Percentiles rank a stretch among this genome's conserved stretches.
phyloP scores from a whole-genome alignment of 2,888 invertebrate species.

The Phaedon cochleariae region DNA sequence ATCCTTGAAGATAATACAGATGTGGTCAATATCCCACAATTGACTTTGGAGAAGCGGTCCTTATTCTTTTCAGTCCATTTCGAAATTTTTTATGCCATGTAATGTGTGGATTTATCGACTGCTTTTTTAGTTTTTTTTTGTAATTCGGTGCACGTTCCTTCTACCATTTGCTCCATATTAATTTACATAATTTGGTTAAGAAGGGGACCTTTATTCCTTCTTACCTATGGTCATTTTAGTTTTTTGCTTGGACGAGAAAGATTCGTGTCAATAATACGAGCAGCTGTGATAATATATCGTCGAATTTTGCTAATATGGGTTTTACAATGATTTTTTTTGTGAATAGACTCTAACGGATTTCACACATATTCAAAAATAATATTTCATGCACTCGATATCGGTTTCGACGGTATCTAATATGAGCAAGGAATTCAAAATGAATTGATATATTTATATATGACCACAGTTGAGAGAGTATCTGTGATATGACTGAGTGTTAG shows the following conservation, averaged over 20 bases:
- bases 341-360: too few species aligned
- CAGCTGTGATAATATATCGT: not conserved
- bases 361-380: too few species aligned
- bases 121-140: constrained; percentile 10
- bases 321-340: too few species aligned
- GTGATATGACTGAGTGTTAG: too few species aligned
- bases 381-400: too few species aligned
- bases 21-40: constrained; percentile 33
- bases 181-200: constrained; percentile 14
- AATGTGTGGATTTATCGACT: constrained; percentile 17
- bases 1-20: not conserved
- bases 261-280: not conserved
- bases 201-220: constrained; percentile 1
- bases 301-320: not conserved
- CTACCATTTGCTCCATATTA: constrained; percentile 13
- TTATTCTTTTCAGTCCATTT: constrained; percentile 26
- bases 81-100: constrained; percentile 17
- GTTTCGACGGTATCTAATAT: too few species aligned
- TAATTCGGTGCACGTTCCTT: constrained; percentile 6
- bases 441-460: too few species aligned
- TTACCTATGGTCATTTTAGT: constrained; percentile 1
- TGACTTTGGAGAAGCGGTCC: constrained; percentile 26
- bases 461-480: too few species aligned
- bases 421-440: too few species aligned
- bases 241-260: not conserved